Percentiles rank a stretch among this genome's conserved stretches.
These are phyloP conservation scores for Melanotaenia parkinsoni DNA, from an alignment of 2,797 vertebrate species.

Conservation along the genomic window DNA sequence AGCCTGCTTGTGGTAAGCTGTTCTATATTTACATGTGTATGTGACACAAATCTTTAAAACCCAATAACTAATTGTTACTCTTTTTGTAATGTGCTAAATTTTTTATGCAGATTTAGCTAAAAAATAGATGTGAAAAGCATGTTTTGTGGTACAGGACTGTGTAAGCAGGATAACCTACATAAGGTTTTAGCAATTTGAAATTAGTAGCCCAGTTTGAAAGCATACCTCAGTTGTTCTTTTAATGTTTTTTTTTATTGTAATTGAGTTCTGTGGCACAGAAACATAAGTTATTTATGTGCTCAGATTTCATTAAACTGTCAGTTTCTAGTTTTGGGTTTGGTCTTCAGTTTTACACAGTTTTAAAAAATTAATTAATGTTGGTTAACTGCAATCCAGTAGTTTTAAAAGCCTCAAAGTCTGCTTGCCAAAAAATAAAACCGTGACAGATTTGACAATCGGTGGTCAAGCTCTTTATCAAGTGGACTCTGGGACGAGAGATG, in stretches of 20 bases:
- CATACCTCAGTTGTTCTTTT: neutral
- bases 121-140: neutral
- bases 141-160: neutral
- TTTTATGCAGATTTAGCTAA: neutral
- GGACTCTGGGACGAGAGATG: slow-evolving; percentile 38
- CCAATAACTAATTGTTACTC: neutral
- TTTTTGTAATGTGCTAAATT: neutral
- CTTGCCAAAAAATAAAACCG: neutral
- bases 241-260: neutral
- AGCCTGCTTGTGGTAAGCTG: neutral
- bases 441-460: slow-evolving; percentile 14
- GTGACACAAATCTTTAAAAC: neutral
- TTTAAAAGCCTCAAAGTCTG: neutral
- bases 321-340: neutral
- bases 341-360: neutral
- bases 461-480: slow-evolving; percentile 49
- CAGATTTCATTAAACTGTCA: neutral
- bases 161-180: too few species aligned
- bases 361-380: neutral
- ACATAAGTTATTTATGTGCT: neutral
- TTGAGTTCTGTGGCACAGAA: neutral
- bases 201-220: neutral
- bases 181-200: neutral
- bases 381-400: neutral
- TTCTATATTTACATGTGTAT: neutral